These are phyloP conservation scores for Oreochromis tanganicae DNA, from an alignment of 2,113 vertebrate genomes.

Conservation along the genomic window DNA sequence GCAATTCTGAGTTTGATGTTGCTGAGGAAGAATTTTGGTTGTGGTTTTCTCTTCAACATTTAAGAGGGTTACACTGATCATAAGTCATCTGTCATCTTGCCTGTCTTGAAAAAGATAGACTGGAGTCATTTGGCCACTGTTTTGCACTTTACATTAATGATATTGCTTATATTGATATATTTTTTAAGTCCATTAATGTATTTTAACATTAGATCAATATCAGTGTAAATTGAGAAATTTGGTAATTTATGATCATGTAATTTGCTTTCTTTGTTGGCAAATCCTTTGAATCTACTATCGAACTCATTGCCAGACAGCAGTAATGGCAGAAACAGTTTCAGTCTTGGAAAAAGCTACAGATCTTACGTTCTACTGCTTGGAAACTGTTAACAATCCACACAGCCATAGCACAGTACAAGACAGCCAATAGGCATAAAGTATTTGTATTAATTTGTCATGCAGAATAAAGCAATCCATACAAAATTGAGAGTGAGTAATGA, in stretches of 20 bases:
- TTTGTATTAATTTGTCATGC: background rate
- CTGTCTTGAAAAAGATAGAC: background rate
- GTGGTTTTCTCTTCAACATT: background rate
- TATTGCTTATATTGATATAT: background rate
- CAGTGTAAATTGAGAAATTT: background rate
- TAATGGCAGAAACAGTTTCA: background rate
- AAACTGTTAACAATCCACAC: background rate
- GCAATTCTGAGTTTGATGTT: too few relatives aligned
- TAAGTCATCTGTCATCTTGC: fast-evolving
- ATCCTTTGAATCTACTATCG: background rate
- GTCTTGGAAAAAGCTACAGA: background rate
- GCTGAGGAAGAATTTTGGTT: background rate
- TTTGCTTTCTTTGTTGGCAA: background rate
- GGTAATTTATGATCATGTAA: fast-evolving
- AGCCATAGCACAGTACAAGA: background rate
- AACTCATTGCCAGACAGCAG: background rate
- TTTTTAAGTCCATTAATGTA: background rate
- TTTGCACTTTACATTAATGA: background rate
- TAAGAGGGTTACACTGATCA: background rate
- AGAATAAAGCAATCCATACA: background rate
- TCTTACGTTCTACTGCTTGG: background rate
- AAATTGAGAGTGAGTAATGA: background rate
- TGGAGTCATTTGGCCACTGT: background rate
- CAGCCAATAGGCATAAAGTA: background rate
- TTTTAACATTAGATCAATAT: background rate